Base-by-base conservation (phyloP, 2,888 invertebrate genomes). In the Ptychoptera contaminata region DNA sequence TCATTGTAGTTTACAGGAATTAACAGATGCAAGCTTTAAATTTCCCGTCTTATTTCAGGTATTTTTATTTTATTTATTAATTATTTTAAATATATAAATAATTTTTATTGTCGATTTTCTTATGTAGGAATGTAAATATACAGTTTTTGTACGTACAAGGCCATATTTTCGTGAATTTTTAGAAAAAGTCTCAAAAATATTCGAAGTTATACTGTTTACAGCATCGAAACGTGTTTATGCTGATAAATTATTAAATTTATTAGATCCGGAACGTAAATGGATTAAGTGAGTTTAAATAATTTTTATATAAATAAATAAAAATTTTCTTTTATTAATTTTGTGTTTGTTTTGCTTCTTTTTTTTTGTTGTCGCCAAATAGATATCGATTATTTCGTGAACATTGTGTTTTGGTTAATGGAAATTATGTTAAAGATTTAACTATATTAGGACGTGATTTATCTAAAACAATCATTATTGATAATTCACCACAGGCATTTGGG, bases 171-270 rank as follows among this genome's bases (percentile, higher is more conserved):
- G 82, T 8, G 91, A 93, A 68, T 96, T 96, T 67, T 73, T 96
- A 53, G 85, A 92, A 55, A 77, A 81, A 47, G 84, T 92, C 35
- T 86, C 91, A 0, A 76, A 82, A 8, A 62, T 82, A 48, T 94
- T 86, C 67, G 93, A 94, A 65, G 91, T 94, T 16, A 92, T 93
- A 44, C 68, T 94, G 45, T 96, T 96, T 71, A 96, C 94, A 0
- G 94, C 94, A 37, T 90, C 90, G 58, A 94, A 94, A 68, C 75
- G 91, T 41, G 90, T 94, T 38, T 96, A 94, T 62, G 94, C 94
- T 0, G 91, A 94, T 63, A 82, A 92, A 52, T 72, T 96, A 51
- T 74, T 94, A 56, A 91, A 96, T 69, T 67, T 94, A 45, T 70
- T 96, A 37, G 94, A 96, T 64, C 90, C 93, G 0, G 75, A 84